phyloP scores from a whole-genome alignment of 1,140 invertebrate species.

The Parasteatoda tepidariorum region DNA sequence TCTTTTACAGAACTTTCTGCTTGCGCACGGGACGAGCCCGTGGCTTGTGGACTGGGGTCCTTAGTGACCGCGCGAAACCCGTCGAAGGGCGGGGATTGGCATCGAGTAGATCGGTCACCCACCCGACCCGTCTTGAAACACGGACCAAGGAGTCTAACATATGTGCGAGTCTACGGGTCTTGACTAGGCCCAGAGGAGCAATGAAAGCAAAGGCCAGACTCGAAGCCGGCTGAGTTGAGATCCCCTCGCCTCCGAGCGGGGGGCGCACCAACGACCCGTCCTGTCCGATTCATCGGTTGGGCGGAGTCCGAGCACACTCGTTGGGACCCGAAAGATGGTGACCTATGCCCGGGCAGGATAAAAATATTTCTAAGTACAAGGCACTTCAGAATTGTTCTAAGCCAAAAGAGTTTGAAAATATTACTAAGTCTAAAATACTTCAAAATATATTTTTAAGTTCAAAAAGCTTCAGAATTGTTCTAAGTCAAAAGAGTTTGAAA shows the following conservation, averaged over 20 bases:
- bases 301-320: constrained; percentile 78
- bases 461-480: too few species aligned
- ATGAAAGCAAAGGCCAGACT: constrained; percentile 12
- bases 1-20: too few species aligned
- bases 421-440: too few species aligned
- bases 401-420: too few species aligned
- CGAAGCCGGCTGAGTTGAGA: constrained; percentile 6
- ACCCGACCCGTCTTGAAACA: constrained; percentile 87
- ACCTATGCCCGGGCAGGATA: constrained; percentile 89
- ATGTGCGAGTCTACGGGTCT: constrained; percentile 77
- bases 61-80: constrained; percentile 65
- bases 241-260: background rate
- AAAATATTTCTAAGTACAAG: too few species aligned
- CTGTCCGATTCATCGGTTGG: constrained; percentile 62
- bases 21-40: constrained; percentile 82
- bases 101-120: constrained; percentile 33
- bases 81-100: constrained; percentile 1
- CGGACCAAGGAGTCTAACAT: constrained; percentile 92
- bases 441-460: too few species aligned
- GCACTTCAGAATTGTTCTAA: too few species aligned
- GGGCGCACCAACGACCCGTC: constrained; percentile 11
- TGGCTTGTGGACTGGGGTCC: constrained; percentile 71
- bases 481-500: too few species aligned
- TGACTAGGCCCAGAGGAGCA: constrained; percentile 67
- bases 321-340: constrained; percentile 88